These are phyloP conservation scores for Lampropteryx suffumata DNA, from an alignment of 2,888 invertebrate species.

Conservation along the genomic window DNA sequence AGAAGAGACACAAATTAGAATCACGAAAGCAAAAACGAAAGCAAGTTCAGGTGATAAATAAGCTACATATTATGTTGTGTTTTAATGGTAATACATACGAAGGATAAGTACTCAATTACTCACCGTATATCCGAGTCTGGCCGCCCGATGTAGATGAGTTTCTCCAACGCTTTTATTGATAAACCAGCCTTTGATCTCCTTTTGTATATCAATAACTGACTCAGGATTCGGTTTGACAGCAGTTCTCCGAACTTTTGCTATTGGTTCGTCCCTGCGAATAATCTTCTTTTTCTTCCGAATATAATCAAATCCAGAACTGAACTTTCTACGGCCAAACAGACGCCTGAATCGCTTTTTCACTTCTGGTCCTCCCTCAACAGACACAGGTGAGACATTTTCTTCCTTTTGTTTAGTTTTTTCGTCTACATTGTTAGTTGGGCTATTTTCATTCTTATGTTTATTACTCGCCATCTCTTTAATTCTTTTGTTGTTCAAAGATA, in stretches of 20 bases:
- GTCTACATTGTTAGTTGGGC: conserved; percentile 47
- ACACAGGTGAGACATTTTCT: conserved; percentile 52
- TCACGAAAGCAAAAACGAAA: too few species aligned
- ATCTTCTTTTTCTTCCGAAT: conserved; percentile 94
- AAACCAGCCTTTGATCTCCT: conserved; percentile 95
- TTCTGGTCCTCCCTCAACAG: conserved; percentile 60
- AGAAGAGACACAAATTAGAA: not conserved
- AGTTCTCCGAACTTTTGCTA: conserved; percentile 71
- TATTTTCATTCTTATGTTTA: conserved; percentile 63
- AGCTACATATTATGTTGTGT: too few species aligned
- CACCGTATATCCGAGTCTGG: conserved; percentile 93
- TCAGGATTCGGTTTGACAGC: conserved; percentile 83
- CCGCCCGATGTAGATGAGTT: conserved; percentile 95
- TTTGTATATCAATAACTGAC: conserved; percentile 89
- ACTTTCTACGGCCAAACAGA: conserved; percentile 87
- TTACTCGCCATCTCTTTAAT: conserved; percentile 62
- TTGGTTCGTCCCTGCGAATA: conserved; percentile 78
- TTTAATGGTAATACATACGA: too few species aligned
- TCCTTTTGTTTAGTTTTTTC: conserved; percentile 74
- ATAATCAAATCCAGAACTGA: conserved; percentile 94
- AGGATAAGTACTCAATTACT: conserved; percentile 56
- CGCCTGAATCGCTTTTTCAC: conserved; percentile 83
- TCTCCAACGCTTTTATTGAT: conserved; percentile 97
- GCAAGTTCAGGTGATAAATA: too few species aligned
- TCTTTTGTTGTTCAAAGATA: conserved; percentile 68